A percentile compares a stretch with the other conserved stretches of the same genome.
Conservation (phyloP, 2,113 vertebrate genomes). For the Sitta europaea region DNA sequence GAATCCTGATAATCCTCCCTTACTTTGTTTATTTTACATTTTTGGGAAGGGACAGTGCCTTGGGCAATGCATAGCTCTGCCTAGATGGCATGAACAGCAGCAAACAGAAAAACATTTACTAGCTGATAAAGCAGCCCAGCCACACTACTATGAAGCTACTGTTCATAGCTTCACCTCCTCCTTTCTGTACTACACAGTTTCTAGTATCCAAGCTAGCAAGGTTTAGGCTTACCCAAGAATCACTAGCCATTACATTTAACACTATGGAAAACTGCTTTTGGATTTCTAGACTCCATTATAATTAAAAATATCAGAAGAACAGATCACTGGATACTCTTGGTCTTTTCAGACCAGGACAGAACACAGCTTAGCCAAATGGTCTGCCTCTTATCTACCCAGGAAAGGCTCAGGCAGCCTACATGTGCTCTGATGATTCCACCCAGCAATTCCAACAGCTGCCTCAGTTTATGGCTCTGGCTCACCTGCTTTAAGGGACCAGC, state of each 20-base stretch:
- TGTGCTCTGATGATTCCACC: neutral
- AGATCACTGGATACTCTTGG: neutral
- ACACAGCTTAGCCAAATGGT: neutral
- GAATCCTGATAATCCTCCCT: neutral
- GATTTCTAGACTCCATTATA: neutral
- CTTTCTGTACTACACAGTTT: neutral
- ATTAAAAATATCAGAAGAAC: neutral
- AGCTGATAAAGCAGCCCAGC: neutral
- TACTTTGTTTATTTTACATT: neutral
- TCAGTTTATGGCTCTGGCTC: neutral
- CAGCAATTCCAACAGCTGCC: neutral
- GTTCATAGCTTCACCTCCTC: neutral
- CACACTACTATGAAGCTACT: neutral
- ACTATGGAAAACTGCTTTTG: neutral
- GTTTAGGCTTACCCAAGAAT: neutral
- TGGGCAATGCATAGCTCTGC: neutral
- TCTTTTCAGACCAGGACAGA: neutral
- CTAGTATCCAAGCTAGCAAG: accelerated
- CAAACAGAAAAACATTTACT: neutral
- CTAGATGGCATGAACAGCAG: neutral
- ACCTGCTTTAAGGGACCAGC: neutral
- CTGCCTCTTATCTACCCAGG: neutral
- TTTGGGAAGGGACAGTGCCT: neutral
- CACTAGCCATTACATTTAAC: neutral
- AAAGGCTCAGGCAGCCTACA: accelerated